phyloP scores from a whole-genome alignment of 2,113 vertebrate genomes.

The Nanorana parkeri region DNA sequence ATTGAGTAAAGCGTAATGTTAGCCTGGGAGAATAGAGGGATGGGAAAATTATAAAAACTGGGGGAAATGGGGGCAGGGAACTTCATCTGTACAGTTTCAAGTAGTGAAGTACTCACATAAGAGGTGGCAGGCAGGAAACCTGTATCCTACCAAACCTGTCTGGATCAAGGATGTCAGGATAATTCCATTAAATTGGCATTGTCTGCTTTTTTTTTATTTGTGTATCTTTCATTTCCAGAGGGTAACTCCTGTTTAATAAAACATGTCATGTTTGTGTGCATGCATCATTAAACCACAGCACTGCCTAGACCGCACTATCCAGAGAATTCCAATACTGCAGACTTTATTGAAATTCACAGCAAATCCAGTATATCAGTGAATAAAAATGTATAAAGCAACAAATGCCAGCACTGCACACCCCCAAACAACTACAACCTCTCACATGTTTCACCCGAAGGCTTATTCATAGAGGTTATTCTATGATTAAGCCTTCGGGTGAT shows the following conservation, averaged over 20 bases:
- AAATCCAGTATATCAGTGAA: no score
- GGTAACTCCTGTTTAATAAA: slow-evolving; percentile 33
- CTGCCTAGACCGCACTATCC: no score
- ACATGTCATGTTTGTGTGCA: slow-evolving; percentile 19
- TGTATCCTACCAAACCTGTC: slow-evolving; percentile 74
- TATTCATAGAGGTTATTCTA: no score
- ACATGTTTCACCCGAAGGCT: no score
- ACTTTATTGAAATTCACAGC: no score
- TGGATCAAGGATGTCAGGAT: slow-evolving; percentile 67
- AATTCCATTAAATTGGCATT: slow-evolving; percentile 72
- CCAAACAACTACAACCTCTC: no score
- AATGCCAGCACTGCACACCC: no score
- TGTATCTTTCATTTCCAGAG: slow-evolving; percentile 4
- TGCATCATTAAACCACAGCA: not conserved
- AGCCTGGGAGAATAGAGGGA: slow-evolving; percentile 73
- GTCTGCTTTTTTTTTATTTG: slow-evolving; percentile 54
- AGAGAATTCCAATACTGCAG: no score
- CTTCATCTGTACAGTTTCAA: slow-evolving; percentile 75
- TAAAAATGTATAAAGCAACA: no score
- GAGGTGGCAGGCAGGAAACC: slow-evolving; percentile 74
- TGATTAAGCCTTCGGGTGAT: no score
- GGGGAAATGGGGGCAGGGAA: slow-evolving; percentile 65
- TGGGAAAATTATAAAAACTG: slow-evolving; percentile 73
- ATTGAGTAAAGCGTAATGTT: slow-evolving; percentile 68
- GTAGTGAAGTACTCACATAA: slow-evolving; percentile 64